Conservation (phyloP, 1,140 invertebrate genomes). For the Trichomalopsis sarcophagae region DNA sequence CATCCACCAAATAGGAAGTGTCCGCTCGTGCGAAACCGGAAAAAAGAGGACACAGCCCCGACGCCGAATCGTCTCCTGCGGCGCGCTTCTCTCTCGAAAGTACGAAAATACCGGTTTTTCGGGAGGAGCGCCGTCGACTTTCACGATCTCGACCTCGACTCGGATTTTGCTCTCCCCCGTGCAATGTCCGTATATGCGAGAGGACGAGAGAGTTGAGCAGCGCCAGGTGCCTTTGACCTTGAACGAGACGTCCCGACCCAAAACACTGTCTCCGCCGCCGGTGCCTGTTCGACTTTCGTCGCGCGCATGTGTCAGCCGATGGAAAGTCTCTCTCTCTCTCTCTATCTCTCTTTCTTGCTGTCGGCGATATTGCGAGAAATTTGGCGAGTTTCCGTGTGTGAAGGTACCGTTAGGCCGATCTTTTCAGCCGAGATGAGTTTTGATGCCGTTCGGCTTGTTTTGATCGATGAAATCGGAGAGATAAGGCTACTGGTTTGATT, state of each 20-base stretch:
- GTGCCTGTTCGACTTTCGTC: constrained; percentile 20
- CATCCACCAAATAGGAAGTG: background rate
- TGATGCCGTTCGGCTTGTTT: background rate
- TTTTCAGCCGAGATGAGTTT: background rate
- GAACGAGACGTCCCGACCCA: constrained; percentile 50
- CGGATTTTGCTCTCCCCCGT: constrained; percentile 38
- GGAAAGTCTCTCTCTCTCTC: background rate
- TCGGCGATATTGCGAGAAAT: background rate
- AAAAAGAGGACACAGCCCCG: constrained; percentile 22
- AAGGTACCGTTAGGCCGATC: constrained; percentile 4
- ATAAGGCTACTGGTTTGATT: too few relatives aligned
- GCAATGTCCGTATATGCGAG: background rate
- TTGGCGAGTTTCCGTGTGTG: background rate
- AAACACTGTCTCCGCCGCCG: constrained; percentile 5
- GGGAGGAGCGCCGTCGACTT: constrained; percentile 46
- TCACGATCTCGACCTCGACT: constrained; percentile 53
- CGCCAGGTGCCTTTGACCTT: constrained; percentile 59
- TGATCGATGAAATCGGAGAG: too few relatives aligned
- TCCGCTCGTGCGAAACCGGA: constrained; percentile 33
- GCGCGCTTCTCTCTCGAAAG: constrained; percentile 54
- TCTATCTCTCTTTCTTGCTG: background rate
- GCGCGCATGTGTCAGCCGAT: background rate
- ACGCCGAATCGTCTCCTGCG: background rate
- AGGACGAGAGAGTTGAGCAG: background rate
- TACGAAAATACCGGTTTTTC: constrained; percentile 55